Conservation (phyloP, 2,888 invertebrate genomes). For the Eledona agricola region DNA sequence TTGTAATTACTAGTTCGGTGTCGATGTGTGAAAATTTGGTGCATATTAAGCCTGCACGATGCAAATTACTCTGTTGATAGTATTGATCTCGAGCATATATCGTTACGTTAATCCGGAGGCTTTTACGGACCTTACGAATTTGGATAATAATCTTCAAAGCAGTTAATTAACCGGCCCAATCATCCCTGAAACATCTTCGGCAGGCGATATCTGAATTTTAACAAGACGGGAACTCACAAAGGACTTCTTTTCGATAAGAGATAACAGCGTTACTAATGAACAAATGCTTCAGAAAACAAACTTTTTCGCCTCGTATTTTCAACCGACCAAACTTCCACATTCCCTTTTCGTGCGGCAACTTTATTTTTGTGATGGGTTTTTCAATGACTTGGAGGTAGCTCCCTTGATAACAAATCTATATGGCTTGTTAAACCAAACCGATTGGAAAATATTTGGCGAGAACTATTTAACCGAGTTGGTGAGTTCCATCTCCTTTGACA, state of each 20-base stretch:
- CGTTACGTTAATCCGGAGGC: slow-evolving; percentile 19
- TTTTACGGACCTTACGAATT: slow-evolving; percentile 10
- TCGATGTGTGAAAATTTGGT: slow-evolving; percentile 14
- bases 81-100: slow-evolving; percentile 23
- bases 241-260: slow-evolving; percentile 2
- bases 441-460: not conserved
- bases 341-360: slow-evolving; percentile 20
- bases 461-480: not conserved
- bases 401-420: too few species aligned
- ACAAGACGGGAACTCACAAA: not conserved
- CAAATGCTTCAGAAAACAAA: slow-evolving; percentile 7
- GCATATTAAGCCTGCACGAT: slow-evolving; percentile 16
- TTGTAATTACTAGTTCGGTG: slow-evolving; percentile 16
- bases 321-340: slow-evolving; percentile 4
- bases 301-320: slow-evolving; percentile 8
- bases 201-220: slow-evolving; percentile 9
- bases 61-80: slow-evolving; percentile 23
- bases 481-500: slow-evolving; percentile 4
- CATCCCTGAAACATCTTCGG: slow-evolving; percentile 1
- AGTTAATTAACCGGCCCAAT: slow-evolving; percentile 15
- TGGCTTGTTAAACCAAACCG: not conserved
- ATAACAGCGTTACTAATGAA: slow-evolving; percentile 6
- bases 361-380: slow-evolving; percentile 23
- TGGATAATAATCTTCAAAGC: slow-evolving; percentile 16
- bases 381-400: too few species aligned